These are phyloP conservation scores for Triplophysa dalaica DNA, from an alignment of 2,113 vertebrate genomes.

Conservation along the genomic window DNA sequence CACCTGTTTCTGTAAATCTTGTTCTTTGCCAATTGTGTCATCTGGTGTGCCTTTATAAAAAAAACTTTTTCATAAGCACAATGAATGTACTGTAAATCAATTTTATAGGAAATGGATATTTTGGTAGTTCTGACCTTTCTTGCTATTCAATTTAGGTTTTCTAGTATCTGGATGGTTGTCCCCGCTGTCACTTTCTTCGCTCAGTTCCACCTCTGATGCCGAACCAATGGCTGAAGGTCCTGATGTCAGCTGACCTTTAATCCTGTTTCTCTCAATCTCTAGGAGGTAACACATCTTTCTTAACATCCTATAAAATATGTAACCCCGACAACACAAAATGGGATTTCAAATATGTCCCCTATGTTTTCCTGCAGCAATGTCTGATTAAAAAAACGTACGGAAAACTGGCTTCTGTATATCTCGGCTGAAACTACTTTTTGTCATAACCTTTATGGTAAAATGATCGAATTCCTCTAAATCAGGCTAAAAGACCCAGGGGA, in stretches of 20 bases:
- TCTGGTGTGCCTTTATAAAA: conserved; percentile 24
- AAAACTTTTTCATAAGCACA: background rate
- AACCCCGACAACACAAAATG: background rate
- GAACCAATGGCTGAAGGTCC: conserved; percentile 32
- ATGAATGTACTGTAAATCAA: background rate
- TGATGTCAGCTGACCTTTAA: conserved; percentile 64
- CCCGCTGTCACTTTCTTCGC: conserved; percentile 71
- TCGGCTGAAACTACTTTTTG: conserved; percentile 1
- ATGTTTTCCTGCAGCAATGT: no score
- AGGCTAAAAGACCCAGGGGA: conserved; percentile 55
- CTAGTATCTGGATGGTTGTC: background rate
- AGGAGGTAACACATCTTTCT: conserved; percentile 21
- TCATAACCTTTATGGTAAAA: conserved; percentile 34
- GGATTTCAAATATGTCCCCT: background rate
- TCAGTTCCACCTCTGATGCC: conserved; percentile 71
- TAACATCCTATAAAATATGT: no score
- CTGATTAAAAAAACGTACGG: no score
- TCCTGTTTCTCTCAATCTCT: conserved; percentile 67
- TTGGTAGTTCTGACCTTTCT: conserved; percentile 44
- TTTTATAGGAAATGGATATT: background rate
- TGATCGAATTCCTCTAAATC: conserved; percentile 58
- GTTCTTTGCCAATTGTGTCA: conserved; percentile 45
- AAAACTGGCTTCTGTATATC: background rate
- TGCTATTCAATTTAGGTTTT: conserved; percentile 12
- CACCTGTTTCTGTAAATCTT: conserved; percentile 74